Base-by-base conservation (phyloP, 2,888 invertebrate species). In the Netelia fuscicornis region DNA sequence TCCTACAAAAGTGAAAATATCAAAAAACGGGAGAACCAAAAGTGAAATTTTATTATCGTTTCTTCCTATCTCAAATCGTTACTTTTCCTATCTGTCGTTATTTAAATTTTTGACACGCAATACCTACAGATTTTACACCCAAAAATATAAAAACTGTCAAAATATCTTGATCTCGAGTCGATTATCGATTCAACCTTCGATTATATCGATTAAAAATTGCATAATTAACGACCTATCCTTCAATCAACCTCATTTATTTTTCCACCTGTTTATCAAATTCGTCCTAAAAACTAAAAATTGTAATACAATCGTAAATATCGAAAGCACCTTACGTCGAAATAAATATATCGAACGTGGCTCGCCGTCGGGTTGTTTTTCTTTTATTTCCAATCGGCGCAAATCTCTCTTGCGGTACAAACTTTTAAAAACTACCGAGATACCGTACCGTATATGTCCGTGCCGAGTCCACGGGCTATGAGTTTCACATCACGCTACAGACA, bases 401-500 rank as follows among this genome's bases (percentile, higher is more conserved):
- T 56, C 70, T 82, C 70, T 58, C 71, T 17, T 0, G 3, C 76
- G 48, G 54, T 62, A 84, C 30, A 81, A 77, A 54, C 42, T 65
- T 72, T 42, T 60, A 72, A 84, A 30, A 76, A 52, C 30, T 62
- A 76, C 30, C 30, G 67, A 81, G 81, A 84, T 81, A 81, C 70
- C 72, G 70, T 62, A 62, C 8, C 48, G 44, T 60, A 78, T 37
- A 44, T 30, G 52, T 52, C 68, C 60, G 58, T 42, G n/a, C 60
- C n/a, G 25, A 70, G 58, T 68, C 68, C 25, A 25, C 68, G 23
- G 67, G 67, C 70, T 76, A 87, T 87, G 87, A 89, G 87, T 87
- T 88, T 83, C 85, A 80, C 89, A 88, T 88, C 88, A 89, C 89
- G 89, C 89, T 87, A 89, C 87, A 81, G 77, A 84, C 87, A 89